Evolutionary conservation across 1,140 invertebrate species (phyloP).

Genomic region (Zaprionus kolodkinae): DNA sequence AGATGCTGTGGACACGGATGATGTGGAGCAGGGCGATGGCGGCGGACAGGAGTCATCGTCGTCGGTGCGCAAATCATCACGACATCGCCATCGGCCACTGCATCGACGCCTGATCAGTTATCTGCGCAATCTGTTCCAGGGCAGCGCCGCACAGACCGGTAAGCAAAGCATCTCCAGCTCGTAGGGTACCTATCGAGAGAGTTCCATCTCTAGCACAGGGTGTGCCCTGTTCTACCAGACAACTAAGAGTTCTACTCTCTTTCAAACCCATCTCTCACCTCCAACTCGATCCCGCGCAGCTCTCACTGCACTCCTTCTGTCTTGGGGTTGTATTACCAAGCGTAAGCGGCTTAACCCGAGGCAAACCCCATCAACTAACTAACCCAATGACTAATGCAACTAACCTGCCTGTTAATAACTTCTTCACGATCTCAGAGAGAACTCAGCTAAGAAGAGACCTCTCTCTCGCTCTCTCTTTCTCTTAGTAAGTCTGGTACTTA

Average conservation of each 20-base stretch:
- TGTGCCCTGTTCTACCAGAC: not conserved
- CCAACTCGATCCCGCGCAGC: conserved; percentile 35
- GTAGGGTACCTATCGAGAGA: not conserved
- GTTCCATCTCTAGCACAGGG: not conserved
- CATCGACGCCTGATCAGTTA: conserved; percentile 77
- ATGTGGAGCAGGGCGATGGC: conserved; percentile 71
- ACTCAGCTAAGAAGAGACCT: no score
- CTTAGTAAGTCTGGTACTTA: no score
- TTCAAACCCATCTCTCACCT: conserved; percentile 7
- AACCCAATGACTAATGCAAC: conserved; percentile 20
- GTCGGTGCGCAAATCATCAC: conserved; percentile 61
- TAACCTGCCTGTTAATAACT: not conserved
- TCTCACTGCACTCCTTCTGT: conserved; percentile 49
- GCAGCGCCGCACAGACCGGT: conserved; percentile 77
- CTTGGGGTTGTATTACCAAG: conserved; percentile 61
- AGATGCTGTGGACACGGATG: conserved; percentile 54
- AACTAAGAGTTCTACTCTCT: conserved; percentile 4
- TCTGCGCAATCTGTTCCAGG: conserved; percentile 77
- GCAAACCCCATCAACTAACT: not conserved
- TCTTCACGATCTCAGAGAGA: no score
- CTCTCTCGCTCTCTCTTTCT: not conserved
- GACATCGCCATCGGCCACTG: conserved; percentile 76
- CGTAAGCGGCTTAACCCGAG: conserved; percentile 47
- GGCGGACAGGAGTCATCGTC: conserved; percentile 68
- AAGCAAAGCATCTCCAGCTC: conserved; percentile 47